A percentile compares a stretch with the other conserved stretches of the same genome.
phyloP scores from a whole-genome alignment of 37 sponge, comb jelly and placozoan species.

The Bolinopsis microptera region DNA sequence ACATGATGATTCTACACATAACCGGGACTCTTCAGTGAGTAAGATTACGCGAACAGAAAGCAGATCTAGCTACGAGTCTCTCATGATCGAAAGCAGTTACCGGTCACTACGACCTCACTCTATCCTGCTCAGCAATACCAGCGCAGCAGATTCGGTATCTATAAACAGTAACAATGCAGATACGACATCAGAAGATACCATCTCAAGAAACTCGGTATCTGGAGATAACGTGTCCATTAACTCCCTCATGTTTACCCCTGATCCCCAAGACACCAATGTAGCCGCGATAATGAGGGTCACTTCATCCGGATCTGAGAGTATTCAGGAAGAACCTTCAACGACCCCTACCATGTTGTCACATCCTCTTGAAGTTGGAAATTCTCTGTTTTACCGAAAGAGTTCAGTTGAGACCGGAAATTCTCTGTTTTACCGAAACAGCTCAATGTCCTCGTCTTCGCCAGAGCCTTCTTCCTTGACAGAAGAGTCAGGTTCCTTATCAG shows the following conservation, averaged over 20 bases:
- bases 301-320: neutral
- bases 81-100: neutral
- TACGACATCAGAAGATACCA: neutral
- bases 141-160: neutral
- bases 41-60: neutral
- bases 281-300: neutral
- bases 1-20: neutral
- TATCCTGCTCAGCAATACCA: neutral
- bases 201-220: neutral
- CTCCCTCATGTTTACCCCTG: slow-evolving; percentile 37
- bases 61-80: neutral
- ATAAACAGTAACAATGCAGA: neutral
- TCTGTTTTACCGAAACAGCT: neutral
- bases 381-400: neutral
- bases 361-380: neutral
- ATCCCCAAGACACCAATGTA: neutral
- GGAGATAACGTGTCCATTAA: neutral
- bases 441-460: neutral
- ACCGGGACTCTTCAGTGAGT: neutral
- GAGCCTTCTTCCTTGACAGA: neutral
- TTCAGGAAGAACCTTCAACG: neutral
- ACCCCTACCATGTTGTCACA: neutral
- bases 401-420: neutral
- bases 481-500: neutral
- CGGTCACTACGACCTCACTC: slow-evolving; percentile 26